Conservation (phyloP, 2,797 vertebrate genomes). For the Enteromius treurensis region DNA sequence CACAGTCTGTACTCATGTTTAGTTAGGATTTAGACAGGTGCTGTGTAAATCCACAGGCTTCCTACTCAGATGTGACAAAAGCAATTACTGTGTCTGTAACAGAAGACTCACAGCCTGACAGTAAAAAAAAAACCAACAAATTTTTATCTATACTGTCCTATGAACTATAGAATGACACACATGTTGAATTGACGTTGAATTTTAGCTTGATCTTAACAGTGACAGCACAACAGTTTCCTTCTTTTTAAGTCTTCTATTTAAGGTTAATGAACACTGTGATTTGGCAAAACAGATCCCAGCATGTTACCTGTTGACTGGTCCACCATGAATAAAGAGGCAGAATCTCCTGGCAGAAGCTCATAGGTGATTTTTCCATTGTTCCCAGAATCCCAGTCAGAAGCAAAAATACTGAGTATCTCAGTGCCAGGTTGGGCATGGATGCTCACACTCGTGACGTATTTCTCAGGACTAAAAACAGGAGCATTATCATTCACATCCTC, state of each 20-base stretch:
- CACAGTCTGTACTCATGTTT: conserved; percentile 4
- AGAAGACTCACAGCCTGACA: conserved; percentile 54
- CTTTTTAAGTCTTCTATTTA: background rate
- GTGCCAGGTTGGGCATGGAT: conserved; percentile 82
- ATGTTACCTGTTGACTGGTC: conserved; percentile 85
- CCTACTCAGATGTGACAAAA: conserved; percentile 67
- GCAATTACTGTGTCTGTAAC: conserved; percentile 59
- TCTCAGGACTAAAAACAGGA: conserved; percentile 85
- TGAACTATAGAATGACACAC: background rate
- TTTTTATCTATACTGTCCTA: background rate
- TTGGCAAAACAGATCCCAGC: conserved; percentile 44
- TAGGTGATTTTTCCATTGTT: conserved; percentile 83
- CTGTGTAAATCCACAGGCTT: conserved; percentile 57
- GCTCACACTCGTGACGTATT: conserved; percentile 85
- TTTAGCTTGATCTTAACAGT: background rate
- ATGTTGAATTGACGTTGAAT: background rate
- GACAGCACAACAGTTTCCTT: background rate
- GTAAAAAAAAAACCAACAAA: background rate
- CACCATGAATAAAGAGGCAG: conserved; percentile 82
- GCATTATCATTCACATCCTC: conserved; percentile 90
- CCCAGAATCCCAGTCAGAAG: conserved; percentile 86
- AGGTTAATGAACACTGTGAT: conserved; percentile 11
- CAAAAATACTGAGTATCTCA: conserved; percentile 84
- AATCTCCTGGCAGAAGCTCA: conserved; percentile 79
- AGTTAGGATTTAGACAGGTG: conserved; percentile 42